Conservation (phyloP, 2,888 invertebrate species). For the Pristionchus mayeri region DNA sequence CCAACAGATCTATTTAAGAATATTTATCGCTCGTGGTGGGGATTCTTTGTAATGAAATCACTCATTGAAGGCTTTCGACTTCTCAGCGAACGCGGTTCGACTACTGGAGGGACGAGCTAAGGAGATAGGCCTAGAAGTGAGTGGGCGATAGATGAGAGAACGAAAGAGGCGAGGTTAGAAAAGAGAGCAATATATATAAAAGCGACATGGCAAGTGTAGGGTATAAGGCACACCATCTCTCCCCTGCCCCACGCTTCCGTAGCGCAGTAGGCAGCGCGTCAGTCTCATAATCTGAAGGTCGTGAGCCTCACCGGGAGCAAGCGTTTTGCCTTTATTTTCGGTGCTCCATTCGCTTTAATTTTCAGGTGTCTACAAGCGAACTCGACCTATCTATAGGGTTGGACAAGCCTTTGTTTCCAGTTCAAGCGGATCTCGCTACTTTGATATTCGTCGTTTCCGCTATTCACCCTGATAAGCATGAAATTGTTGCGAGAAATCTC, state of each 20-base stretch:
- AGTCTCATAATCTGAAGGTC: constrained; percentile 94
- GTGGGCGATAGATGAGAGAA: constrained; percentile 23
- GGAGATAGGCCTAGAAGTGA: constrained; percentile 48
- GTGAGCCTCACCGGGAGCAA: constrained; percentile 86
- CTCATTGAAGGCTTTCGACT: constrained; percentile 69
- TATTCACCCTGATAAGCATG: constrained; percentile 89
- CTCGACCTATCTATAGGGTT: constrained; percentile 17
- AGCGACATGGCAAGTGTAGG: background rate
- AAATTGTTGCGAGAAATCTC: constrained; percentile 81
- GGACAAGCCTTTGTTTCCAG: background rate
- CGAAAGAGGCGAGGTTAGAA: background rate
- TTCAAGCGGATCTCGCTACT: constrained; percentile 86
- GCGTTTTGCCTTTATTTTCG: constrained; percentile 51
- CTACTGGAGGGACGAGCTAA: constrained; percentile 65
- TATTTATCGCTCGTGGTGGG: background rate
- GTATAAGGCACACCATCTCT: background rate
- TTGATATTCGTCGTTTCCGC: constrained; percentile 96
- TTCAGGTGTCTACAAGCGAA: constrained; percentile 25
- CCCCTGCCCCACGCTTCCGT: constrained; percentile 58
- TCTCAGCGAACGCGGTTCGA: constrained; percentile 71
- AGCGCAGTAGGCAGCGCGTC: constrained; percentile 89
- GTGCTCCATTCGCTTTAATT: background rate
- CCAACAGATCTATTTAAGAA: background rate
- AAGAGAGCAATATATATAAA: background rate
- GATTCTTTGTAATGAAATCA: too few species aligned